These are phyloP conservation scores for Rousettus madagascariensis DNA, from an alignment of 2,797 vertebrate species.

Conservation along the genomic window DNA sequence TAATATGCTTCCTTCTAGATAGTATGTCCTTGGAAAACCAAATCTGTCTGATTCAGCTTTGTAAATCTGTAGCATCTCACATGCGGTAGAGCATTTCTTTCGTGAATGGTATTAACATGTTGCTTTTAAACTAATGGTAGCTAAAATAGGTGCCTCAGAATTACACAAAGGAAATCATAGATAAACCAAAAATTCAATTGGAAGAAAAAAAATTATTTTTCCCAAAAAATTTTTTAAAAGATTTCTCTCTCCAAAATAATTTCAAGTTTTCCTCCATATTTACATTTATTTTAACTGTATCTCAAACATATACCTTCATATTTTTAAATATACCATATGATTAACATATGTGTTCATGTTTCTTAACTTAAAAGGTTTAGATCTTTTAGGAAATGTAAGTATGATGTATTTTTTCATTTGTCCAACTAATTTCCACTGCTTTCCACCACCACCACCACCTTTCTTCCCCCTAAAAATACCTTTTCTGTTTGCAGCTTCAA, in stretches of 20 bases:
- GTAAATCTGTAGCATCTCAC: background rate
- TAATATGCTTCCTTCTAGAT: constrained; percentile 21
- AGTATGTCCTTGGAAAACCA: background rate
- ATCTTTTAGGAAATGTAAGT: background rate
- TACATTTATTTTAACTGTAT: background rate
- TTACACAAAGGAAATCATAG: background rate
- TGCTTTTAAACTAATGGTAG: constrained; percentile 23
- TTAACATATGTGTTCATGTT: background rate
- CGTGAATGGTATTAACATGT: background rate
- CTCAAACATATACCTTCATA: background rate
- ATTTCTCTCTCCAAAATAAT: constrained; percentile 46
- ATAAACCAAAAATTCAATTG: background rate
- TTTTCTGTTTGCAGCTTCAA: constrained; percentile 10
- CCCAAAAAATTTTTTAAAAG: background rate
- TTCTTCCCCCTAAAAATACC: background rate
- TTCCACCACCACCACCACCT: background rate
- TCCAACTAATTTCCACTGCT: constrained; percentile 44
- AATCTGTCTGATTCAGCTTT: background rate
- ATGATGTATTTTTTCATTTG: constrained; percentile 5
- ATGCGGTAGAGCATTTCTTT: background rate
- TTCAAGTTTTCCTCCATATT: background rate
- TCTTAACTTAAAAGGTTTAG: constrained; percentile 35
- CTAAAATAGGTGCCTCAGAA: constrained; percentile 23
- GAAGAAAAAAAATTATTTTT: background rate
- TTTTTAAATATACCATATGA: background rate